A percentile compares a stretch with the other conserved stretches of the same genome.
Conservation (phyloP, 2,888 invertebrate species). For the Callinectes sapidus region DNA sequence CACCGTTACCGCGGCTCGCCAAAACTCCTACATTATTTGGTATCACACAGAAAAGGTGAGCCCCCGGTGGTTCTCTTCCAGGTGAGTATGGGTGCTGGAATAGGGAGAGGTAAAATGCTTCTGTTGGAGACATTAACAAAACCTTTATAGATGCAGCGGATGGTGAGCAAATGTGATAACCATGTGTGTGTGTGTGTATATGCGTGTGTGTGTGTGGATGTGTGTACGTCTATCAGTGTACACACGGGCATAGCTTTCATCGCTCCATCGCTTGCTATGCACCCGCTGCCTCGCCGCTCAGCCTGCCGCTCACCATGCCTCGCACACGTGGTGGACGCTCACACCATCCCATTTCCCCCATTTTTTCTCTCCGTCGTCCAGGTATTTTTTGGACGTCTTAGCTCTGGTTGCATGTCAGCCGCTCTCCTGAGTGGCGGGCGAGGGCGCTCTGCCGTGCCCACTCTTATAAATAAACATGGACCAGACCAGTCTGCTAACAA, state of each 20-base stretch:
- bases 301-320: constrained; percentile 17
- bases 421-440: constrained; percentile 15
- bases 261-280: constrained; percentile 48
- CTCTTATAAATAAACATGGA: constrained; percentile 65
- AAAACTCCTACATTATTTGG: constrained; percentile 40
- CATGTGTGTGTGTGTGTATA: constrained; percentile 20
- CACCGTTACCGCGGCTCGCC: constrained; percentile 58
- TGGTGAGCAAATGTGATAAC: constrained; percentile 35
- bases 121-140: neutral
- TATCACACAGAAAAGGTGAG: constrained; percentile 10
- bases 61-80: neutral
- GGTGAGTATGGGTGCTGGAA: neutral
- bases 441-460: constrained; percentile 32
- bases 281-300: neutral
- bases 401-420: constrained; percentile 13
- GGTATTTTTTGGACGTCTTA: neutral
- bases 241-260: constrained; percentile 40
- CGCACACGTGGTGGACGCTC: neutral
- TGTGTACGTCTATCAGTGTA: constrained; percentile 23
- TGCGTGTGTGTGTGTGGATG: constrained; percentile 35
- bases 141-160: neutral
- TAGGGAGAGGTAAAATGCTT: neutral
- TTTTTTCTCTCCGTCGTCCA: neutral
- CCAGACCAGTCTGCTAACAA: constrained; percentile 57
- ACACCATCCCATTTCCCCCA: neutral